Evolutionary conservation across 1,140 invertebrate species (phyloP), one percentile per base, ranked within the genome.

Genomic region (Pemphigus obesinymphae): DNA sequence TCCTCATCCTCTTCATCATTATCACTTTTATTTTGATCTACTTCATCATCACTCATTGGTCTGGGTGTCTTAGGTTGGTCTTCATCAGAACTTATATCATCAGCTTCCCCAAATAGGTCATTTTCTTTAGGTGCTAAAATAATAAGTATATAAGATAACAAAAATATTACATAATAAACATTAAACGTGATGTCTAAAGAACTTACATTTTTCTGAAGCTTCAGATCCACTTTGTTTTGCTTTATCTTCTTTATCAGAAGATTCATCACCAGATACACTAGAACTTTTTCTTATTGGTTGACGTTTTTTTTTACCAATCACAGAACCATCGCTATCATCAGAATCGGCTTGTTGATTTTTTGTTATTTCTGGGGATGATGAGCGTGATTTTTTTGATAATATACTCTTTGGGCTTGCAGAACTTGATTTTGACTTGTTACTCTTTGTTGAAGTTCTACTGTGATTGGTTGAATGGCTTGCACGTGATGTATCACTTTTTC

Each of bases 51-150:
- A 84, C 89, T 87, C 76, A 86, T 85, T 31, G 85, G 86, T 81
- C 86, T 85, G 50, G 66, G 83, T 86, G 84, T 88, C 82, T 90
- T 90, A 15, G 88, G 88, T 20, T 90, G 92, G 83, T 94, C 93
- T 58, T 93, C 92, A 78, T 93, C 93, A 37, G 90, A 91, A 87
- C 94, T 97, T 26, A 97, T 97, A 85, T 97, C 96, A 84, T 94
- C 95, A 37, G 95, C 95, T 88, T 96, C 96, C 55, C 96, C 96
- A 88, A 98, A 98, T 31, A 98, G 88, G 55, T 95, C 95, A 83
- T 93, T 92, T 10, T 94, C 94, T 55, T 90, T 92, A 29, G 91
- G 92, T 87, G 87, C 68, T 88, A 85, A 84, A 80, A 83, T 23
- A 37, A 78, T 20, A 29, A 58, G 29, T 10, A 75, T 31, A 81